Conservation (phyloP, 2,797 vertebrate species). For the Sorex maritimensis region DNA sequence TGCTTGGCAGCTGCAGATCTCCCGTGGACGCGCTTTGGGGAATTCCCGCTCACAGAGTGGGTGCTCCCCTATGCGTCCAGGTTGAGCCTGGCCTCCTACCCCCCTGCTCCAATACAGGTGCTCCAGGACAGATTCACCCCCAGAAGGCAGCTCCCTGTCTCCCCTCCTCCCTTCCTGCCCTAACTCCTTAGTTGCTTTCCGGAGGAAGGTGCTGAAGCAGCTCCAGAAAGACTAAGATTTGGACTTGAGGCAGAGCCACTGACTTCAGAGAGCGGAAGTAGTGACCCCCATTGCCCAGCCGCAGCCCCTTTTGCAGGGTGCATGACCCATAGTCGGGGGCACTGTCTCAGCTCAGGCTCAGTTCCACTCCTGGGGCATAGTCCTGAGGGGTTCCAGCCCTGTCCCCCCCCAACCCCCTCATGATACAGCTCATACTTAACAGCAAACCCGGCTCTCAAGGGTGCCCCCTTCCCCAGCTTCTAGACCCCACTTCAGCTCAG, state of each 20-base stretch:
- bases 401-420: neutral
- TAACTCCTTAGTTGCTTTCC: too few species aligned
- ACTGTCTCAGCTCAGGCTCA: neutral
- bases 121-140: too few species aligned
- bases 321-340: accelerated
- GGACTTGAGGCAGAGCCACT: neutral
- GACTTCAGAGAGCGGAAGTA: neutral
- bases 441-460: neutral
- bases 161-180: too few species aligned
- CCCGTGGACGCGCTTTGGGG: accelerated
- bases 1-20: neutral
- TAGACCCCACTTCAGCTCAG: neutral
- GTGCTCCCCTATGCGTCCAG: neutral
- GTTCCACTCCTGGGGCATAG: neutral
- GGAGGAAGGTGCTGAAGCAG: too few species aligned
- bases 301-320: accelerated
- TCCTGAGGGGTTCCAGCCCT: accelerated
- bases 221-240: neutral
- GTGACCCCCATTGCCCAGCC: neutral
- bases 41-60: too few species aligned
- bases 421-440: neutral
- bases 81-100: neutral
- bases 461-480: neutral
- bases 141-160: too few species aligned
- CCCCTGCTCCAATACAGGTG: too few species aligned